phyloP scores from a whole-genome alignment of 1,140 invertebrate genomes.

The Diachasmimorpha longicaudata region DNA sequence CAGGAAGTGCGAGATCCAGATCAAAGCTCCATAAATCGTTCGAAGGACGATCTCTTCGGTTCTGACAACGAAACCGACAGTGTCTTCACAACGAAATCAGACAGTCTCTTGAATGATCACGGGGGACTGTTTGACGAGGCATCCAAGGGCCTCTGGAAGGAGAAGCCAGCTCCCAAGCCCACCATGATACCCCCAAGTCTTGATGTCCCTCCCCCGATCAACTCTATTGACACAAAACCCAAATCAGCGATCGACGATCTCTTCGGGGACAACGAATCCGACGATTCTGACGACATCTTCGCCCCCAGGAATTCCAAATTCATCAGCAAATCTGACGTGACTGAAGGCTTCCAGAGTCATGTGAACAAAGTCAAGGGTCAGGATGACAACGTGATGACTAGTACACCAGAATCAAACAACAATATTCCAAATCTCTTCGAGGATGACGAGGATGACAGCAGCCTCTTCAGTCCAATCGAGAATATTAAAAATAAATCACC shows the following conservation, averaged over 20 bases:
- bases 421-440: conserved; percentile 43
- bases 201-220: conserved; percentile 56
- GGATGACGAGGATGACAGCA: conserved; percentile 39
- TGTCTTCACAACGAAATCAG: conserved; percentile 37
- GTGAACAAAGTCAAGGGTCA: not conserved
- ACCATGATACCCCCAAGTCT: conserved; percentile 56
- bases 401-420: conserved; percentile 41
- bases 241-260: conserved; percentile 59
- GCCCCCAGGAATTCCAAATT: conserved; percentile 27
- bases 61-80: conserved; percentile 38
- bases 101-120: conserved; percentile 42
- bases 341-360: conserved; percentile 3
- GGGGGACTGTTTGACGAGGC: conserved; percentile 46
- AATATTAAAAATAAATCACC: conserved; percentile 35
- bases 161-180: conserved; percentile 39
- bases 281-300: conserved; percentile 58
- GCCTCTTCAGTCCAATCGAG: conserved; percentile 39
- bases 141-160: conserved; percentile 41
- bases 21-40: conserved; percentile 47
- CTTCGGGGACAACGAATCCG: conserved; percentile 55
- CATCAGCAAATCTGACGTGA: not conserved
- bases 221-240: conserved; percentile 46
- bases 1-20: conserved; percentile 35
- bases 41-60: conserved; percentile 50
- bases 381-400: conserved; percentile 34